These are phyloP conservation scores for Meloidogyne chitwoodi DNA, from an alignment of 1,140 invertebrate species.

Conservation along the genomic window DNA sequence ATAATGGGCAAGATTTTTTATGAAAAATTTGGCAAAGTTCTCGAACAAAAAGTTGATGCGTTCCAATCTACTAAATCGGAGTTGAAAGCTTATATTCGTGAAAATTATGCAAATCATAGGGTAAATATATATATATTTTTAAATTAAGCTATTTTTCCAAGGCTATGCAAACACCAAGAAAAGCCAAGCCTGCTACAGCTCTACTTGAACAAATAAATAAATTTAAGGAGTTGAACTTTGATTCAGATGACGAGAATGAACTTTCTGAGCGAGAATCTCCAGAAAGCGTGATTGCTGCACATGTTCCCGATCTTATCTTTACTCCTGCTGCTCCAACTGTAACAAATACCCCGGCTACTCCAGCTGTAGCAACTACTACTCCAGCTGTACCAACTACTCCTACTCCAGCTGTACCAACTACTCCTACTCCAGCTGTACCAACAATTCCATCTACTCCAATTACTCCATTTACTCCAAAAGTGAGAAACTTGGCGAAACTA, in stretches of 20 bases:
- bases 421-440: background rate
- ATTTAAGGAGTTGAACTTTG: background rate
- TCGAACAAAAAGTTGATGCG: background rate
- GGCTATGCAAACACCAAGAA: background rate
- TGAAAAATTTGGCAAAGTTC: background rate
- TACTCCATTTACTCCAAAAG: background rate
- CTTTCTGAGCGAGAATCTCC: background rate
- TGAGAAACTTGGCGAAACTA: background rate
- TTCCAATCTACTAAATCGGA: background rate
- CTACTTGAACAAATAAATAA: background rate
- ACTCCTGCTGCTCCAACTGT: background rate
- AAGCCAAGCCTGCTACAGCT: background rate
- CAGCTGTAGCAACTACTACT: background rate
- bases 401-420: background rate
- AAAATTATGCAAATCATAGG: background rate
- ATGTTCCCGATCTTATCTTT: background rate
- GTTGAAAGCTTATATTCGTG: background rate
- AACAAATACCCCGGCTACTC: background rate
- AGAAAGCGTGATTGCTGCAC: background rate
- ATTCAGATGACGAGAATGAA: background rate
- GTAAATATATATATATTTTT: background rate
- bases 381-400: background rate
- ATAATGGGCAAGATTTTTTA: slow-evolving; percentile 7
- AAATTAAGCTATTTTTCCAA: background rate
- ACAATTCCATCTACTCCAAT: background rate